Conservation (phyloP, 2,888 invertebrate genomes). For the Choreutis nemorana region DNA sequence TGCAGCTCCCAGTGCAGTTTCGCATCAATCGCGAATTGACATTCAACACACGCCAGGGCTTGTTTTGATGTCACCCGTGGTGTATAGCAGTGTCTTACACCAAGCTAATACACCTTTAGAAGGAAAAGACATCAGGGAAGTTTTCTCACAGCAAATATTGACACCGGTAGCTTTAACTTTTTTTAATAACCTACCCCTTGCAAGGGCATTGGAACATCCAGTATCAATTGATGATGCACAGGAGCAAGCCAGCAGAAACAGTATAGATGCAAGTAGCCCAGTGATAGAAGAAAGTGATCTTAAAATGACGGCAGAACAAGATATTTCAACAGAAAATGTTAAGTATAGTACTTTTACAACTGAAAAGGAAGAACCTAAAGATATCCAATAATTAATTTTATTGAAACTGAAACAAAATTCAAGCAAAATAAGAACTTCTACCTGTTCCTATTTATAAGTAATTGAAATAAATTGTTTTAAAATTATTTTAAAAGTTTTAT, state of each 20-base stretch:
- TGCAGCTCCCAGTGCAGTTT: conserved; percentile 61
- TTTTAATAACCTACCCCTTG: conserved; percentile 39
- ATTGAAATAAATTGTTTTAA: too few species aligned
- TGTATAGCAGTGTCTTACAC: conserved; percentile 24
- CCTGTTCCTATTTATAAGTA: too few species aligned
- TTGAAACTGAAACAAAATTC: too few species aligned
- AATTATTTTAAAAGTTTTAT: too few species aligned
- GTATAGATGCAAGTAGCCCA: not conserved
- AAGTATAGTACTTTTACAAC: not conserved
- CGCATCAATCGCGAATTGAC: conserved; percentile 63
- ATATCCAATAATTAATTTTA: too few species aligned
- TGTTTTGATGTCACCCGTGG: conserved; percentile 24
- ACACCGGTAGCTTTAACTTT: conserved; percentile 39
- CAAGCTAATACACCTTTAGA: conserved; percentile 18
- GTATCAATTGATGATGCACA: conserved; percentile 29
- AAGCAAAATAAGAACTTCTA: too few species aligned
- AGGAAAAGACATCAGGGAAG: conserved; percentile 17
- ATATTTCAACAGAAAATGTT: not conserved
- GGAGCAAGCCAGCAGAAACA: conserved; percentile 13
- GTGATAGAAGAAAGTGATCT: not conserved
- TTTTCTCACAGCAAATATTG: conserved; percentile 23
- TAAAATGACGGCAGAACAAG: not conserved
- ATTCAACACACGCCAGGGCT: conserved; percentile 37
- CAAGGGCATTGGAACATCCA: conserved; percentile 40
- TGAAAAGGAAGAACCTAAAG: too few species aligned